Conservation (phyloP, 2,797 vertebrate species). For the Chromis chromis region DNA sequence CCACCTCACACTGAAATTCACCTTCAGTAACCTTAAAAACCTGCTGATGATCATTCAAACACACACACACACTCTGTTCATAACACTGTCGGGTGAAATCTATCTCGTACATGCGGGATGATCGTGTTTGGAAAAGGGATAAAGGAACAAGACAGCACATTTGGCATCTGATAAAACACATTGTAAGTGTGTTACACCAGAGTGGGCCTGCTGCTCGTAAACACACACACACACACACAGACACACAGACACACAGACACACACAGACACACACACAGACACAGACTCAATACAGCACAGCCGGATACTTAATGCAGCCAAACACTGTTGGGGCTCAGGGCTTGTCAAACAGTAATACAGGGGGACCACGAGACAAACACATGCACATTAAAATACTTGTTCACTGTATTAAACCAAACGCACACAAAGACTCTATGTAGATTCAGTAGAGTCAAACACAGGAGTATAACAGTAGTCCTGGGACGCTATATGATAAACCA, state of each 20-base stretch:
- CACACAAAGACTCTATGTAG: background rate
- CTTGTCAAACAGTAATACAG: conserved; percentile 36
- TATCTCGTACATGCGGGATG: conserved; percentile 16
- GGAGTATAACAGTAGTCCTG: background rate
- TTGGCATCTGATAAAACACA: conserved; percentile 64
- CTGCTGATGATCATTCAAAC: conserved; percentile 8
- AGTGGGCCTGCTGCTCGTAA: conserved; percentile 18
- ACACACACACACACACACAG: conserved; percentile 19
- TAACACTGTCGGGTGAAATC: background rate
- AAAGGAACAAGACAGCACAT: conserved; percentile 44
- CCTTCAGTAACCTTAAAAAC: conserved; percentile 40
- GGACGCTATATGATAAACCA: background rate
- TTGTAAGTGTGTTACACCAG: conserved; percentile 39
- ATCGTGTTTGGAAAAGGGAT: conserved; percentile 41
- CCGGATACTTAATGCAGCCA: conserved; percentile 22
- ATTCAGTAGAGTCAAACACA: background rate
- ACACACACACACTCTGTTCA: background rate
- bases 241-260: conserved; percentile 19
- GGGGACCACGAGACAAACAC: conserved; percentile 15
- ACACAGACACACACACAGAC: conserved; percentile 3
- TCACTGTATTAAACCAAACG: background rate
- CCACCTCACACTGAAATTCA: conserved; percentile 18
- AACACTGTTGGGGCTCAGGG: conserved; percentile 21
- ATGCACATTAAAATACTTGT: conserved; percentile 18
- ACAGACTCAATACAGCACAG: conserved; percentile 5